These are phyloP conservation scores for Mantis religiosa DNA, from an alignment of 2,888 invertebrate genomes.

Conservation along the genomic window DNA sequence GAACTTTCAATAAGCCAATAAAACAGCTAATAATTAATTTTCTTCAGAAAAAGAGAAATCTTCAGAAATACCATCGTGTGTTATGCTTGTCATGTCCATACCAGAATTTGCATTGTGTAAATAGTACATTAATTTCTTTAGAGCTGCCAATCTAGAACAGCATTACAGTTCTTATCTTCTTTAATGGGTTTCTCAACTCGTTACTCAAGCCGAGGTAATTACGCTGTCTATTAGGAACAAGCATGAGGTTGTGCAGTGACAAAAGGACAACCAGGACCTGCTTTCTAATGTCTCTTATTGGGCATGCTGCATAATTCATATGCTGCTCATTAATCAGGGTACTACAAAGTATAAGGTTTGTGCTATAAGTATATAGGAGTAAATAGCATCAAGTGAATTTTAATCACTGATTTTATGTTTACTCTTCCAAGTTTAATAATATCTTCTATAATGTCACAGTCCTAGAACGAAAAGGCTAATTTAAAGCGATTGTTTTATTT, in stretches of 20 bases:
- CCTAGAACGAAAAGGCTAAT: too few relatives aligned
- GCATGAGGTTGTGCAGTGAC: not conserved
- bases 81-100: too few relatives aligned
- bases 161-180: not conserved
- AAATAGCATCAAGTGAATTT: not conserved
- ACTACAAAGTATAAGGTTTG: not conserved
- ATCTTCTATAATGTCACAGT: too few relatives aligned
- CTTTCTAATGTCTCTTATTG: not conserved
- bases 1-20: too few relatives aligned
- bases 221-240: not conserved
- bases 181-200: not conserved
- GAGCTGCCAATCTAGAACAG: not conserved
- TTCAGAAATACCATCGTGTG: too few relatives aligned
- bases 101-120: not conserved
- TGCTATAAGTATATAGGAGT: not conserved
- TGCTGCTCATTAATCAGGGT: not conserved
- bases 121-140: not conserved
- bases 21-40: too few relatives aligned
- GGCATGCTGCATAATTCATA: not conserved
- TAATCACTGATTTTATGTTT: not conserved
- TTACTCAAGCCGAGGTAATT: not conserved
- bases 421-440: not conserved
- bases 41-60: too few relatives aligned
- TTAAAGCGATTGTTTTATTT: too few relatives aligned
- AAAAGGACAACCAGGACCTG: not conserved